These are phyloP conservation scores for Periphyllus acericola DNA, from an alignment of 2,888 invertebrate species.

Conservation along the genomic window DNA sequence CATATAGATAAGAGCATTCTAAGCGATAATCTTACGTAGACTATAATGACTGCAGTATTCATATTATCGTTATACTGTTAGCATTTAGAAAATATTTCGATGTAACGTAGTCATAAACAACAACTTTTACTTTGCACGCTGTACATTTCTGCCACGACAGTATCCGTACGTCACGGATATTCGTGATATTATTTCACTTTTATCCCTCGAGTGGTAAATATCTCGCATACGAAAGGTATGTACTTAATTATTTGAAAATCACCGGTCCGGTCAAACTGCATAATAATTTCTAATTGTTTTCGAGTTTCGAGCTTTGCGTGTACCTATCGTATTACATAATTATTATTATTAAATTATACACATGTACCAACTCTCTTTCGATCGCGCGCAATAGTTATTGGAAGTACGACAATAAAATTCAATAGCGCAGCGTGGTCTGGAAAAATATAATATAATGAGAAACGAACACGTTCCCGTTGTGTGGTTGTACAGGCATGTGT, in stretches of 20 bases:
- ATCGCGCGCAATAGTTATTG: background rate
- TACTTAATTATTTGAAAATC: background rate
- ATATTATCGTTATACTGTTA: background rate
- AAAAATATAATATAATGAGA: background rate
- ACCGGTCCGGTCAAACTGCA: background rate
- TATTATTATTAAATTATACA: background rate
- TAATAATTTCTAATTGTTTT: background rate
- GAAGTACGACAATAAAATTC: background rate
- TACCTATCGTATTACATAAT: background rate
- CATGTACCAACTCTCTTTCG: background rate
- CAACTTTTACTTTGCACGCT: slow-evolving; percentile 48
- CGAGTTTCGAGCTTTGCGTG: background rate
- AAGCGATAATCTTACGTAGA: background rate
- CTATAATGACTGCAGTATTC: background rate
- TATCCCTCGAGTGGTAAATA: background rate
- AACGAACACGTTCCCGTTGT: background rate
- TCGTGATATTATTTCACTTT: slow-evolving; percentile 48
- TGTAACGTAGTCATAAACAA: slow-evolving; percentile 12
- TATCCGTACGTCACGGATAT: slow-evolving; percentile 30
- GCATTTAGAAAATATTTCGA: slow-evolving; percentile 46
- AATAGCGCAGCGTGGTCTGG: background rate
- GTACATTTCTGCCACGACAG: slow-evolving; percentile 19
- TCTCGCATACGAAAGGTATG: background rate
- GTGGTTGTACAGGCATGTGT: background rate
- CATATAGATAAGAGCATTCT: background rate